Percentiles rank a stretch among this genome's conserved stretches.
These are phyloP conservation scores for Hemibagrus wyckioides DNA, from an alignment of 2,113 vertebrate genomes.

Conservation along the genomic window DNA sequence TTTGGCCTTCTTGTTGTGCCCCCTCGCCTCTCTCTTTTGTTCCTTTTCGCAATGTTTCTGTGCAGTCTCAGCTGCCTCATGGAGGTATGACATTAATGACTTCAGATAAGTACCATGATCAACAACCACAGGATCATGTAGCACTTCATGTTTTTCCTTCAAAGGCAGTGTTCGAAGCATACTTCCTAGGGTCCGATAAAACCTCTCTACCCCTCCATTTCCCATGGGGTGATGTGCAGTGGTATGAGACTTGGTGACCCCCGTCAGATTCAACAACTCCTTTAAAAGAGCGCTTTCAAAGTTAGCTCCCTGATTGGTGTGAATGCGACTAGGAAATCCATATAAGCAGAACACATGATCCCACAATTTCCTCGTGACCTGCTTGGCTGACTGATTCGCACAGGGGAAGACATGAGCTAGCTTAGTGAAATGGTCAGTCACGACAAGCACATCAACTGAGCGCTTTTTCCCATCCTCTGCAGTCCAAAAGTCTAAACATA, in stretches of 20 bases:
- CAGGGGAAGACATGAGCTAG: not conserved
- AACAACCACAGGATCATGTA: not conserved
- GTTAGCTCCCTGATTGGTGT: not conserved
- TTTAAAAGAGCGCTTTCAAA: not conserved
- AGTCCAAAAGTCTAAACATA: constrained; percentile 22
- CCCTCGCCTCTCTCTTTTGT: not conserved
- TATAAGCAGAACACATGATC: not conserved
- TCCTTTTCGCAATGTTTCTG: not conserved
- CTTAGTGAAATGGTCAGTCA: not conserved
- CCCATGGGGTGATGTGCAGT: not conserved
- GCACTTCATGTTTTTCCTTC: not conserved
- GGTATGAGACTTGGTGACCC: no score
- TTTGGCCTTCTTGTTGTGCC: not conserved
- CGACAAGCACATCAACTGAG: not conserved
- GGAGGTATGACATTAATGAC: not conserved
- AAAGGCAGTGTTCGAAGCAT: not conserved
- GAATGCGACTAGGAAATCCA: not conserved
- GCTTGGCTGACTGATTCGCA: not conserved
- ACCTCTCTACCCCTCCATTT: not conserved
- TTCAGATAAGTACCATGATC: not conserved
- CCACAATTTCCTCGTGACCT: not conserved
- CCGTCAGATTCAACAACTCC: no score
- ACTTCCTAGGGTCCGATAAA: not conserved
- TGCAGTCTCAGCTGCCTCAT: not conserved
- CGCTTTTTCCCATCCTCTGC: not conserved